Conservation (phyloP, 2,113 vertebrate genomes). For the Corydoras sp. region DNA sequence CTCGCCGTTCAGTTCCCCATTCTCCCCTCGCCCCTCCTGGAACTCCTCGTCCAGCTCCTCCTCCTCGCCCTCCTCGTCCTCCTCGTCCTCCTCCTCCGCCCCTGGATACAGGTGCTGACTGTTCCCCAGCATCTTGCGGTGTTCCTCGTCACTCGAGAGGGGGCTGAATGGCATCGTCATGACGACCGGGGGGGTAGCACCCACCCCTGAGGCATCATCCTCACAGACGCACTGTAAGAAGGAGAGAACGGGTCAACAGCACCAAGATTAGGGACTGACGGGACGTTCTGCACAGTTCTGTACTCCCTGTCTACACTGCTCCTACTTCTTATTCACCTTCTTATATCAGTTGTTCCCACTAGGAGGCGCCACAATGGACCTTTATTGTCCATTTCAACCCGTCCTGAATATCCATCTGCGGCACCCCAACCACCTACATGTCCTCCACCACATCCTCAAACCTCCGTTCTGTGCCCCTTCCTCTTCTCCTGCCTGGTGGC, state of each 20-base stretch:
- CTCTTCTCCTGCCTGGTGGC: too few species aligned
- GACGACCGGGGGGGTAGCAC: slow-evolving; percentile 69
- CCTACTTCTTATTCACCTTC: not conserved
- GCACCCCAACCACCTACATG: too few species aligned
- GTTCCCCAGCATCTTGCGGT: slow-evolving; percentile 78
- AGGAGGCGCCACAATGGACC: too few species aligned
- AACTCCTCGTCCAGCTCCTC: slow-evolving; percentile 72
- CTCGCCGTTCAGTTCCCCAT: slow-evolving; percentile 60
- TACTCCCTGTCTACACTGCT: too few species aligned
- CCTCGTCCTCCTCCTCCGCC: slow-evolving; percentile 76
- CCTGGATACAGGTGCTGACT: slow-evolving; percentile 69
- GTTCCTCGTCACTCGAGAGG: slow-evolving; percentile 87
- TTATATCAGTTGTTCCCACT: not conserved
- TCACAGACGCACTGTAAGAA: slow-evolving; percentile 56
- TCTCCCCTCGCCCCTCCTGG: slow-evolving; percentile 59
- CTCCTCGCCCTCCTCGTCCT: slow-evolving; percentile 80
- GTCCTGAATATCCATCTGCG: too few species aligned
- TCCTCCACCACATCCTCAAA: too few species aligned
- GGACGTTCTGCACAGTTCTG: too few species aligned
- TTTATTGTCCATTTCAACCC: too few species aligned
- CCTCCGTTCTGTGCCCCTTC: too few species aligned
- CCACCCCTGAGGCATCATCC: slow-evolving; percentile 69
- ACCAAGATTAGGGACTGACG: too few species aligned
- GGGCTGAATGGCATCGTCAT: slow-evolving; percentile 89
- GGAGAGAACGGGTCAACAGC: not conserved